These are phyloP conservation scores for Meriones psammophilus DNA, from an alignment of 2,797 vertebrate genomes.

Conservation along the genomic window DNA sequence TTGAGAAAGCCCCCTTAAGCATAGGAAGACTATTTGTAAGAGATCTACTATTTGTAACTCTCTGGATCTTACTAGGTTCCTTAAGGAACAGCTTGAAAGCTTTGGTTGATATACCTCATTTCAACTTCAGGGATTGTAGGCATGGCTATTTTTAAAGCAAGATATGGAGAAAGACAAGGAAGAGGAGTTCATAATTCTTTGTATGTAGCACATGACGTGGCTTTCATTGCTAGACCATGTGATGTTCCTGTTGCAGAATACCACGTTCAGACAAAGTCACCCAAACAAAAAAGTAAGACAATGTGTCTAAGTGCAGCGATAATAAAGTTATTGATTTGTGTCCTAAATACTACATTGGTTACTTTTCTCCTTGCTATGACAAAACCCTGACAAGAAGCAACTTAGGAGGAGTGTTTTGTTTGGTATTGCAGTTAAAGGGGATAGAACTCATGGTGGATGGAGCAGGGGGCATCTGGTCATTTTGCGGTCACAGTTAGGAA, in stretches of 20 bases:
- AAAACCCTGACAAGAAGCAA: not conserved
- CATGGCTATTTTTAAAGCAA: not conserved
- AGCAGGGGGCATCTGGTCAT: not conserved
- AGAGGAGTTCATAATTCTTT: not conserved
- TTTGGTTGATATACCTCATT: conserved; percentile 28
- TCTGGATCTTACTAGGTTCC: not conserved
- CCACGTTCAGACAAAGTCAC: not conserved
- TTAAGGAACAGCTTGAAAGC: not conserved
- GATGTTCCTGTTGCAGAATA: not conserved
- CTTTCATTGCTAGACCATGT: not conserved
- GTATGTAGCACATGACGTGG: not conserved
- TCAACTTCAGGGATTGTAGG: not conserved
- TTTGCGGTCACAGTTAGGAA: not conserved
- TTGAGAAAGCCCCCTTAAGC: not conserved
- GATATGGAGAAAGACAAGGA: not conserved
- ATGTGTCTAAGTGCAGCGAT: not conserved
- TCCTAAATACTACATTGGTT: not conserved
- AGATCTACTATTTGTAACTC: too few species aligned
- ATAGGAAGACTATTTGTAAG: not conserved
- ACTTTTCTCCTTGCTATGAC: not conserved
- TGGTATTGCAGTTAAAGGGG: not conserved
- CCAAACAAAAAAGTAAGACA: not conserved
- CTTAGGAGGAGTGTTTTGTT: not conserved
- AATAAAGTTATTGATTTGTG: not conserved
- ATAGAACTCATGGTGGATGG: not conserved